Evolutionary conservation across 2,797 vertebrate species (phyloP).

Genomic region (Amphiprion clarkii): DNA sequence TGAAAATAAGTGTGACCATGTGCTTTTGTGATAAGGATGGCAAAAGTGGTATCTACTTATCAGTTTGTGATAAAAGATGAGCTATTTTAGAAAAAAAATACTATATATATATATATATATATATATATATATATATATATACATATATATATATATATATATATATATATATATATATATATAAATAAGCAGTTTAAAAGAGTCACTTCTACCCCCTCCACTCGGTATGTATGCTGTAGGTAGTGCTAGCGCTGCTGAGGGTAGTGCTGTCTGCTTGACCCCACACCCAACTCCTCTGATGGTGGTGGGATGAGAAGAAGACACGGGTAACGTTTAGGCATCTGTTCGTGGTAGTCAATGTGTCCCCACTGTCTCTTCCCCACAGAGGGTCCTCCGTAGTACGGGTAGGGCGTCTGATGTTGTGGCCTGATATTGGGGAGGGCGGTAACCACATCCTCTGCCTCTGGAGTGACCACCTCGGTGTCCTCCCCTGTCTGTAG

Average conservation of each 20-base stretch:
- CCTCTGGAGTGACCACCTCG: constrained; percentile 79
- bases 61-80: constrained; percentile 6
- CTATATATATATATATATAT: no score
- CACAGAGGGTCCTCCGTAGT: constrained; percentile 73
- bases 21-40: no score
- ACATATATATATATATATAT: no score
- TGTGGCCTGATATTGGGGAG: constrained; percentile 79
- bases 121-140: no score
- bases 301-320: constrained; percentile 85
- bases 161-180: no score
- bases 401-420: constrained; percentile 78
- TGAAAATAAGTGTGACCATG: no score
- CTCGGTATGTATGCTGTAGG: constrained; percentile 1
- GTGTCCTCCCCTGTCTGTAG: constrained; percentile 88
- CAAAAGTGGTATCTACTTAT: no score
- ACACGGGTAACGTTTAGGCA: constrained; percentile 83
- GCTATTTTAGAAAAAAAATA: not conserved
- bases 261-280: constrained; percentile 78
- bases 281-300: constrained; percentile 76
- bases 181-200: constrained; percentile 55
- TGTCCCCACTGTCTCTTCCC: constrained; percentile 84
- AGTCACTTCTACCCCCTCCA: constrained; percentile 35
- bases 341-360: constrained; percentile 82
- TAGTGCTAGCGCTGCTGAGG: constrained; percentile 77
- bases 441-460: constrained; percentile 76